Percentiles rank a stretch among this genome's conserved stretches.
Conservation (phyloP, 2,797 vertebrate species). For the Austrolebias charrua region DNA sequence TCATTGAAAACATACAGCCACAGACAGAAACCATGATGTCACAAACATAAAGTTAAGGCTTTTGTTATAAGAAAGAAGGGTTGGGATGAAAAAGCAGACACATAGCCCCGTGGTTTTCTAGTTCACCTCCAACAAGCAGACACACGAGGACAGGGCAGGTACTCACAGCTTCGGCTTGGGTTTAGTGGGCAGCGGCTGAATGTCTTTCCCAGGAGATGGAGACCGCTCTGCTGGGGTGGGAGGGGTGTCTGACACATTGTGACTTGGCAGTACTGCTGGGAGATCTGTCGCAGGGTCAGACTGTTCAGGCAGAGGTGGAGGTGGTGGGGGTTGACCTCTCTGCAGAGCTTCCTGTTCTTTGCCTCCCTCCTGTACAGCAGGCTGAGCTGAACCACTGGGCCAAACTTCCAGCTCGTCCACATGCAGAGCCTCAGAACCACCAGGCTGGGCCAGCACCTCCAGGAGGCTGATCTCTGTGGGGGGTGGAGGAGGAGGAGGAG, state of each 20-base stretch:
- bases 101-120: slow-evolving; percentile 38
- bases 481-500: slow-evolving; percentile 84
- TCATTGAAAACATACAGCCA: no score
- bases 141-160: slow-evolving; percentile 33
- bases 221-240: slow-evolving; percentile 60
- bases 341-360: slow-evolving; percentile 70
- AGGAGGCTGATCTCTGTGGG: slow-evolving; percentile 84
- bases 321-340: slow-evolving; percentile 72
- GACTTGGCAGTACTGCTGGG: slow-evolving; percentile 11
- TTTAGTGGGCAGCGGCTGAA: slow-evolving; percentile 89
- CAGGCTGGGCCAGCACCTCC: slow-evolving; percentile 70
- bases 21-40: slow-evolving; percentile 30
- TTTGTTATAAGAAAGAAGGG: slow-evolving; percentile 48
- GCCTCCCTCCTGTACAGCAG: slow-evolving; percentile 64
- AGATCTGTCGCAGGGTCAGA: slow-evolving; percentile 19
- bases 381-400: slow-evolving; percentile 74
- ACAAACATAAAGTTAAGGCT: slow-evolving; percentile 61
- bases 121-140: slow-evolving; percentile 7
- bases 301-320: slow-evolving; percentile 46
- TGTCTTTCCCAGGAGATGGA: slow-evolving; percentile 83
- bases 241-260: slow-evolving; percentile 36
- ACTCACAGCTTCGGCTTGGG: slow-evolving; percentile 99
- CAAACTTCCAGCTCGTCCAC: slow-evolving; percentile 82
- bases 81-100: slow-evolving; percentile 46
- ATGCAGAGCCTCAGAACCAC: slow-evolving; percentile 73